Evolutionary conservation across 92 coral and sea anemone genomes (phyloP).

Genomic region (Bergia puertoricense): DNA sequence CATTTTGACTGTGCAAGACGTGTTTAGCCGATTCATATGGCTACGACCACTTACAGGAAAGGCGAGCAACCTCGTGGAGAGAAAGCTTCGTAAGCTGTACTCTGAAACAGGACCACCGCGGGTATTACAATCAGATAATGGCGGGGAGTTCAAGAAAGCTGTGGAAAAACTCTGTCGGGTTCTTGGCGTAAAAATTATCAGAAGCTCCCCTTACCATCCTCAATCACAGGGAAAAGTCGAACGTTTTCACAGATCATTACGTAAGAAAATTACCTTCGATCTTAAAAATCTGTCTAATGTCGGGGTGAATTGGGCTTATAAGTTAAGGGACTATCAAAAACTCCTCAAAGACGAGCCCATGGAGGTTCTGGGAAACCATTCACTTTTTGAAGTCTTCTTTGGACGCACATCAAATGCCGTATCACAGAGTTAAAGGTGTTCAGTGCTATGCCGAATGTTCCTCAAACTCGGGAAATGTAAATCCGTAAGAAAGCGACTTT

Average conservation of each 20-base stretch:
- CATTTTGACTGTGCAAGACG: constrained; percentile 64
- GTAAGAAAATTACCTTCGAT: constrained; percentile 48
- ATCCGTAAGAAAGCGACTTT: constrained; percentile 12
- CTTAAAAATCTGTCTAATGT: constrained; percentile 20
- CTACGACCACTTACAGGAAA: constrained; percentile 49
- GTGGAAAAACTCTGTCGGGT: constrained; percentile 46
- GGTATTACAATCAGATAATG: constrained; percentile 59
- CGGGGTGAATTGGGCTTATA: constrained; percentile 60
- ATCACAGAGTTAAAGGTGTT: constrained; percentile 10
- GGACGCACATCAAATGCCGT: constrained; percentile 49
- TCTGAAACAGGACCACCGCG: constrained; percentile 50
- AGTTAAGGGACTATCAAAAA: constrained; percentile 54
- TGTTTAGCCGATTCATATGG: constrained; percentile 62
- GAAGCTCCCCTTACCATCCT: constrained; percentile 60
- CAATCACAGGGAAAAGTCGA: constrained; percentile 63
- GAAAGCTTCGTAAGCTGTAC: neutral
- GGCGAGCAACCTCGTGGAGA: constrained; percentile 40
- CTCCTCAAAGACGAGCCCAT: constrained; percentile 52
- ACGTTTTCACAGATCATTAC: constrained; percentile 51
- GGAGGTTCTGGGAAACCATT: constrained; percentile 47
- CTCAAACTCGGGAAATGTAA: neutral
- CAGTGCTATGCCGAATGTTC: neutral
- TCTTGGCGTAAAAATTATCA: constrained; percentile 42
- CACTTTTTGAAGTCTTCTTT: constrained; percentile 52
- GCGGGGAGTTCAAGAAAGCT: constrained; percentile 51